Base-by-base conservation (phyloP, 1,140 invertebrate species). In the Saccostrea echinata region DNA sequence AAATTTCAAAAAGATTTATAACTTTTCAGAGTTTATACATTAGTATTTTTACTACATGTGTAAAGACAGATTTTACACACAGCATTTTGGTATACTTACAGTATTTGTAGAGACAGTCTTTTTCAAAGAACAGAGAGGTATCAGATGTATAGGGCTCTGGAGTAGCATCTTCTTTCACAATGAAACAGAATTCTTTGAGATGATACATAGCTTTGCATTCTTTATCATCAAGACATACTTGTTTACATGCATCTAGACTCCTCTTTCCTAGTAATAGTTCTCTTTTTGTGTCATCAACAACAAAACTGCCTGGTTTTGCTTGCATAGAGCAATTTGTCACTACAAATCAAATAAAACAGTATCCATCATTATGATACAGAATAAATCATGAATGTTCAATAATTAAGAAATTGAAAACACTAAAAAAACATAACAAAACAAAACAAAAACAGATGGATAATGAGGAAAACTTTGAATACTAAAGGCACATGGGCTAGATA, bases 41-140 rank as follows among this genome's bases (percentile, higher is more conserved):
- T n/a, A n/a, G n/a, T n/a, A n/a, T n/a, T n/a, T n/a, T n/a, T n/a
- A n/a, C n/a, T n/a, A n/a, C n/a, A n/a, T n/a, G n/a, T n/a, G n/a
- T n/a, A n/a, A n/a, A n/a, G n/a, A n/a, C n/a, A n/a, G n/a, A n/a
- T n/a, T n/a, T n/a, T n/a, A n/a, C n/a, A n/a, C n/a, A n/a, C n/a
- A n/a, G n/a, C n/a, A n/a, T n/a, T n/a, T n/a, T n/a, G n/a, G 27
- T 13, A 27, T 71, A 76, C 68, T 76, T 76, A 76, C 68, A 30
- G 68, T 76, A 76, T 76, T 24, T 76, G 68, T 33, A 27, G 27
- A 30, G 24, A 76, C 68, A 76, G 27, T 13, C 11, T 76, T 76
- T 76, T 27, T 30, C 0, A 1, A 30, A 76, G 68, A 33, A 76
- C 3, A 30, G 4, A 76, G 68, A 0, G 13, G 9, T 13, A 30